A percentile compares a stretch with the other conserved stretches of the same genome.
Conservation (phyloP, 2,888 invertebrate species). For the Ecliptopera silaceata region DNA sequence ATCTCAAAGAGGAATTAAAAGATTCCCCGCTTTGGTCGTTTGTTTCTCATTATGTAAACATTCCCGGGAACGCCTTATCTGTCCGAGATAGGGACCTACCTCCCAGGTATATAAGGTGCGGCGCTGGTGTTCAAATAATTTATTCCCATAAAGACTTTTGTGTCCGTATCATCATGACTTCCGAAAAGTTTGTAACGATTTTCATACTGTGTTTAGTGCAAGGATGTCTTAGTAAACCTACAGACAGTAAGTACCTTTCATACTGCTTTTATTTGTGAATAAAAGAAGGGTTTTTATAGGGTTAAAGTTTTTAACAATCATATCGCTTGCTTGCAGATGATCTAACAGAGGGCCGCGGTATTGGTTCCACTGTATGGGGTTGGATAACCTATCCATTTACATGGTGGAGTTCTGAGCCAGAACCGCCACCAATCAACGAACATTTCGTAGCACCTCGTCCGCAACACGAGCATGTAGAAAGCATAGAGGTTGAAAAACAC, state of each 20-base stretch:
- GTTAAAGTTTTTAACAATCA: slow-evolving; percentile 37
- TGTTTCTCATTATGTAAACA: slow-evolving; percentile 76
- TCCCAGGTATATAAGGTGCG: slow-evolving; percentile 64
- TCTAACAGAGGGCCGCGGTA: slow-evolving; percentile 61
- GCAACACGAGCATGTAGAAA: slow-evolving; percentile 46
- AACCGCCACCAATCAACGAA: slow-evolving; percentile 45
- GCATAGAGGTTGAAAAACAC: slow-evolving; percentile 57
- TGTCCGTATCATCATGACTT: slow-evolving; percentile 46
- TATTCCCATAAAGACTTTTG: slow-evolving; percentile 52
- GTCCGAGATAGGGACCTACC: slow-evolving; percentile 64
- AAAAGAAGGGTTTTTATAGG: slow-evolving; percentile 4
- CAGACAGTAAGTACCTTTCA: slow-evolving; percentile 59
- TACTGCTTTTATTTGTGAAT: slow-evolving; percentile 1
- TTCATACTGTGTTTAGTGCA: slow-evolving; percentile 54
- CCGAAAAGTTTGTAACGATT: slow-evolving; percentile 48
- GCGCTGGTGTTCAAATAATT: slow-evolving; percentile 61
- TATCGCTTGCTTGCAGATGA: slow-evolving; percentile 65
- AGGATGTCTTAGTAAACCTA: slow-evolving; percentile 58
- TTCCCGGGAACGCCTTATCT: slow-evolving; percentile 74
- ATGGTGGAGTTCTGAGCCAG: slow-evolving; percentile 63
- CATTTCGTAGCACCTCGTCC: slow-evolving; percentile 47
- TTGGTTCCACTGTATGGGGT: slow-evolving; percentile 70
- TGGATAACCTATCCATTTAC: slow-evolving; percentile 76
- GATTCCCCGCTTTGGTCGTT: slow-evolving; percentile 54
- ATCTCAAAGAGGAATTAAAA: slow-evolving; percentile 44